Evolutionary conservation across 2,113 vertebrate species (phyloP), one percentile per base, ranked within the genome.

Genomic region (Odobenus rosmarus): DNA sequence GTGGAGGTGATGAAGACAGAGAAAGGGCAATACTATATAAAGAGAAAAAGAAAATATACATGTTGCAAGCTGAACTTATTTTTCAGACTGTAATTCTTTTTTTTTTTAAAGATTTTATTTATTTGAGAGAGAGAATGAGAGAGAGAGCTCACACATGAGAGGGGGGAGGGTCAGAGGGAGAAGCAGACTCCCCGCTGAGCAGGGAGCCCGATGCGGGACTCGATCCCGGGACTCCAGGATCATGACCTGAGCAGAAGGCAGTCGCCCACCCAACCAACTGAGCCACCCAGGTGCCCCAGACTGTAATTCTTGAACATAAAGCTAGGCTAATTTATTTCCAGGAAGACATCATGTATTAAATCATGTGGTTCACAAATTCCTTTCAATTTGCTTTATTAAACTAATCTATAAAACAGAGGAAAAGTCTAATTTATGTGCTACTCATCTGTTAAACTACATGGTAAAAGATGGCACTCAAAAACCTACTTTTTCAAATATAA

Each of bases 351-450:
- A 46, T 46, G n/a, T 77, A 85, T 55, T 95, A 71, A 85, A 92
- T 59, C 67, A 67, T 24, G 11, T 83, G 71, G 55, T 62, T 96
- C 72, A 93, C 72, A 93, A 93, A 87, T 89, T 72, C 18, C 36
- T 96, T 88, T 88, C 76, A 85, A 51, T 42, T 79, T 82, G 61
- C 85, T 93, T 96, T 72, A 88, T 80, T 95, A 88, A 88, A 42
- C 28, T 67, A 89, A 96, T 61, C 19, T 80, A 51, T 86, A 95
- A 92, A 96, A 88, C 28, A 95, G 57, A 83, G 4, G 42, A 15
- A 51, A 93, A 95, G 33, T 36, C 28, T 53, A 88, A 93, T 67
- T 69, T 83, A 94, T 18, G 5, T 82, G 23, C 61, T 76, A 88
- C 33, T 57, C 28, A 42, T 67, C 59, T 90, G n/a, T 33, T 94